These are phyloP conservation scores for Diaphora mendica DNA, from an alignment of 2,888 invertebrate species.

Conservation along the genomic window DNA sequence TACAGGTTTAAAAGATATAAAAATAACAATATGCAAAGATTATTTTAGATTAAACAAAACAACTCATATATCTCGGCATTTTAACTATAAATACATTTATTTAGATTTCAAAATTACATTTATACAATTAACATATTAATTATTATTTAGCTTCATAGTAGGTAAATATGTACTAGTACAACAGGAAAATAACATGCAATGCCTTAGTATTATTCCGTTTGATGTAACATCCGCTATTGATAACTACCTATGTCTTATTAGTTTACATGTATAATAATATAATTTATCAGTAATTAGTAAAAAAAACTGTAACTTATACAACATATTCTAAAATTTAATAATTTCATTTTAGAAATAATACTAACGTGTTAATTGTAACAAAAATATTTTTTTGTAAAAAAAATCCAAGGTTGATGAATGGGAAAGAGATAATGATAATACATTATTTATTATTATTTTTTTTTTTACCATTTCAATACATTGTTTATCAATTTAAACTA, in stretches of 20 bases:
- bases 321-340: too few species aligned
- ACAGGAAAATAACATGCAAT: background rate
- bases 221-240: conserved; percentile 5
- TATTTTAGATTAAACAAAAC: background rate
- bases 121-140: background rate
- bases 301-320: background rate
- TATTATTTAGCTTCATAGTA: background rate
- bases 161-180: background rate
- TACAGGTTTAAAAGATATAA: background rate
- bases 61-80: too few species aligned
- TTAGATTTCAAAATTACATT: background rate
- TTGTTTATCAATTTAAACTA: background rate
- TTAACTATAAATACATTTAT: too few species aligned
- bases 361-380: too few species aligned
- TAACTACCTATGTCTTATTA: background rate
- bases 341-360: too few species aligned
- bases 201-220: conserved; percentile 3
- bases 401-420: too few species aligned
- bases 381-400: too few species aligned
- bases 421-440: too few species aligned
- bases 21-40: background rate
- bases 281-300: background rate
- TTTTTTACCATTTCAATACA: background rate
- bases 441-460: too few species aligned
- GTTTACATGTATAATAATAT: background rate